Evolutionary conservation across 2,113 vertebrate species (phyloP).

Genomic region (Cochlearius cochlearius): DNA sequence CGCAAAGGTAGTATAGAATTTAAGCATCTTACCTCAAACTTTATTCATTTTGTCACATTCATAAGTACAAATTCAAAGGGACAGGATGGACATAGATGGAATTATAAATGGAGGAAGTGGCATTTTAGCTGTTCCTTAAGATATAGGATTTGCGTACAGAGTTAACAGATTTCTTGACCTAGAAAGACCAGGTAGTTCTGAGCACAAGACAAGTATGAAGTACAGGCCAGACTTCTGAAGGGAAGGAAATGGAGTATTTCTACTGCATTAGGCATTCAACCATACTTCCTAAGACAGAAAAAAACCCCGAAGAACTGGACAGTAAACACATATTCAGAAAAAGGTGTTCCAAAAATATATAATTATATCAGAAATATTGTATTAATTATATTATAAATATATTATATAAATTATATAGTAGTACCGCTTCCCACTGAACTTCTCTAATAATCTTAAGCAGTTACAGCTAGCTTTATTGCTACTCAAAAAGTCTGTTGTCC

Average conservation of each 20-base stretch:
- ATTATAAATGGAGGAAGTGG: not conserved
- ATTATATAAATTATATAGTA: not conserved
- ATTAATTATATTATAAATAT: too few relatives aligned
- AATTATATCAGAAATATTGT: too few relatives aligned
- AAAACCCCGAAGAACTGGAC: not conserved
- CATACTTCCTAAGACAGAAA: not conserved
- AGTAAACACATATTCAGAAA: not conserved
- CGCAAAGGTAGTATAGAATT: not conserved
- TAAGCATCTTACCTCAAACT: not conserved
- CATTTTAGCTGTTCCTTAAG: not conserved
- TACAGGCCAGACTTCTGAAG: not conserved
- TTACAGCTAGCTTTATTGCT: not conserved
- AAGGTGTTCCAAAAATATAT: not conserved
- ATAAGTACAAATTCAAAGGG: not conserved
- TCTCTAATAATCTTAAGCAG: not conserved
- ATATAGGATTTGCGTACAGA: rapidly evolving
- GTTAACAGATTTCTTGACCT: not conserved
- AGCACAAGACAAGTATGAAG: not conserved
- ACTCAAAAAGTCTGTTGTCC: not conserved
- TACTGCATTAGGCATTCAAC: not conserved
- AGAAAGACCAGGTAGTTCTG: not conserved
- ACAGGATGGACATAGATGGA: not conserved
- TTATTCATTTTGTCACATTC: not conserved
- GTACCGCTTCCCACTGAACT: not conserved
- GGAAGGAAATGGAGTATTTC: not conserved